Evolutionary conservation across 2,888 invertebrate genomes (phyloP), one percentile per base, ranked within the genome.

Genomic region (Copidosoma aretas): DNA sequence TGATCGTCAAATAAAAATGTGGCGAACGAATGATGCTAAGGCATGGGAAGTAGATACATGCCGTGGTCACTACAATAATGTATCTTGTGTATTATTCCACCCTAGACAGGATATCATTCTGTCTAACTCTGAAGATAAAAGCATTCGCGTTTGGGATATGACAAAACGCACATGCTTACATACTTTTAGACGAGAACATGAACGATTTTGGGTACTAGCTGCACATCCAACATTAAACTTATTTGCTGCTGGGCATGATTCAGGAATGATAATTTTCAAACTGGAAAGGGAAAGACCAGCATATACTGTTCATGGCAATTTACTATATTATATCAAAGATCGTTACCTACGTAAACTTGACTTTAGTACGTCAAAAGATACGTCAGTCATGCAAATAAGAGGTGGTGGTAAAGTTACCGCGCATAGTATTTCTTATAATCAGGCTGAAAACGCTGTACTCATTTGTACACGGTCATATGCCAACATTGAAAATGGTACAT

Each of bases 1-100:
- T 82, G 99, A 99, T 85, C 87, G 98, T 17, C 95, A 96, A 81
- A 93, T 99, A 59, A 99, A 99, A 84, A 86, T 99, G 75, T 99
- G 98, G 98, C 88, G 99, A 72, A 97, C 97, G 97, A 98, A 97
- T 81, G 97, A 97, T 84, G 91, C 94, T n/a, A 94, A 95, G 88
- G 98, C 98, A 0, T 98, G 98, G 98, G 98, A 99, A 83, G 95
- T 99, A 54, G 99, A 99, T 85, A 97, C 98, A 0, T 99, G 98
- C 78, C 91, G 99, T n/a, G 99, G 99, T 0, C 99, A 99, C 84
- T 99, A 98, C 87, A 97, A 98, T 87, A 99, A 99, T 84, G 98
- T 99, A 1, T 98, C 98, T 0, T 98, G 98, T 81, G 97, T 94
- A 0, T 85, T 97, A 56, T 99, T 99, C 86, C 98, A 99, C 85